Conservation (phyloP, 2,113 vertebrate species). For the Notothenia coriiceps region DNA sequence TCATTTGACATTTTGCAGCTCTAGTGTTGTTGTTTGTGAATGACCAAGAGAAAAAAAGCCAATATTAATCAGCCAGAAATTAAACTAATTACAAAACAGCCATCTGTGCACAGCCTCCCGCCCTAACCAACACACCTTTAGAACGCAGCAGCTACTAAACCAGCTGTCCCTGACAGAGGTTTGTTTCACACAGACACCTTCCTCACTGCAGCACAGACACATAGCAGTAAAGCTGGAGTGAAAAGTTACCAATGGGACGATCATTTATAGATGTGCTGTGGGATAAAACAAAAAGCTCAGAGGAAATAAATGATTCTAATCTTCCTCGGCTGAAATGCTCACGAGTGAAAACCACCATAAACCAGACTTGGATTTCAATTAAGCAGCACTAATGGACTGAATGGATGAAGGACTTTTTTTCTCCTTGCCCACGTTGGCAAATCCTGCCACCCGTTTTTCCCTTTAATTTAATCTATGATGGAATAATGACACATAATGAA, state of each 20-base stretch:
- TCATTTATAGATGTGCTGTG: background rate
- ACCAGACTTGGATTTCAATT: conserved; percentile 48
- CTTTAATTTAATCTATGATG: conserved; percentile 36
- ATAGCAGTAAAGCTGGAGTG: conserved; percentile 1
- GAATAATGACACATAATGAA: conserved; percentile 57
- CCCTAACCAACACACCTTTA: conserved; percentile 26
- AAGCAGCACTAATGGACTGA: conserved; percentile 50
- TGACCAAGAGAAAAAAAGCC: background rate
- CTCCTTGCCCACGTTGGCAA: conserved; percentile 13
- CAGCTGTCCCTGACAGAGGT: conserved; percentile 57
- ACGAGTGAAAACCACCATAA: conserved; percentile 23
- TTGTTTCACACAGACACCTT: conserved; percentile 8
- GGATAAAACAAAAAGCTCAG: background rate
- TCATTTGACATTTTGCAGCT: background rate
- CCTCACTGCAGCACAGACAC: conserved; percentile 24
- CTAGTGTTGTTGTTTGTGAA: background rate
- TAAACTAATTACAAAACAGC: background rate
- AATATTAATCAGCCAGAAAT: background rate
- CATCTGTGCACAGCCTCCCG: conserved; percentile 12
- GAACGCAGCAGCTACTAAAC: conserved; percentile 41
- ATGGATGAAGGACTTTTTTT: conserved; percentile 16
- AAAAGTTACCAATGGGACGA: background rate
- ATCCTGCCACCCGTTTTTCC: conserved; percentile 18
- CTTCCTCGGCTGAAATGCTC: conserved; percentile 24
- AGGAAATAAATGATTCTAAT: conserved; percentile 22